These are phyloP conservation scores for Ophiodon elongatus DNA, from an alignment of 2,113 vertebrate genomes.

Conservation along the genomic window DNA sequence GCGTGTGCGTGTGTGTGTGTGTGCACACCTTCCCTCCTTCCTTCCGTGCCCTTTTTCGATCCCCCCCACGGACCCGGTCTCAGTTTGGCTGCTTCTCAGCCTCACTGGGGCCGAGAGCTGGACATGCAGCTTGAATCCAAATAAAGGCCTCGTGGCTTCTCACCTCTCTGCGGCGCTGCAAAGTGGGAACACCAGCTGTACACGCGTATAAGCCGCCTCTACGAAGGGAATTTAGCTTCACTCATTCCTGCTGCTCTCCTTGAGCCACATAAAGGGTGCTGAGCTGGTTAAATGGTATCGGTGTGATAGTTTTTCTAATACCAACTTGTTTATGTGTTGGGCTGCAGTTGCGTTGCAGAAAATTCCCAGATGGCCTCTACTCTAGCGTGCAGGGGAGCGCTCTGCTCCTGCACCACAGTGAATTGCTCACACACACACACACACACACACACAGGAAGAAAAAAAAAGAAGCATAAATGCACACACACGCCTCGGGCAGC, in stretches of 20 bases:
- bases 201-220: neutral
- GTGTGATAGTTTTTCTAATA: neutral
- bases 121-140: conserved; percentile 36
- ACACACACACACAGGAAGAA: neutral
- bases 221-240: neutral
- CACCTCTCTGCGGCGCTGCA: conserved; percentile 24
- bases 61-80: neutral
- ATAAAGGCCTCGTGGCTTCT: conserved; percentile 34
- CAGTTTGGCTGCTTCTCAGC: conserved; percentile 34
- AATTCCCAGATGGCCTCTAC: neutral
- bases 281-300: conserved; percentile 3
- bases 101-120: conserved; percentile 28
- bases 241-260: neutral
- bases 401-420: conserved; percentile 5
- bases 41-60: conserved; percentile 5
- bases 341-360: neutral
- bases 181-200: conserved; percentile 13
- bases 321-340: neutral
- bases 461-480: conserved; percentile 1
- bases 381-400: conserved; percentile 3
- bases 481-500: conserved; percentile 10
- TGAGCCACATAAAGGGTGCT: neutral
- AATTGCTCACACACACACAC: conserved; percentile 1
- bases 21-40: neutral
- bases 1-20: neutral